Conservation (phyloP, 2,113 vertebrate species). For the Chloropsis cyanopogon region DNA sequence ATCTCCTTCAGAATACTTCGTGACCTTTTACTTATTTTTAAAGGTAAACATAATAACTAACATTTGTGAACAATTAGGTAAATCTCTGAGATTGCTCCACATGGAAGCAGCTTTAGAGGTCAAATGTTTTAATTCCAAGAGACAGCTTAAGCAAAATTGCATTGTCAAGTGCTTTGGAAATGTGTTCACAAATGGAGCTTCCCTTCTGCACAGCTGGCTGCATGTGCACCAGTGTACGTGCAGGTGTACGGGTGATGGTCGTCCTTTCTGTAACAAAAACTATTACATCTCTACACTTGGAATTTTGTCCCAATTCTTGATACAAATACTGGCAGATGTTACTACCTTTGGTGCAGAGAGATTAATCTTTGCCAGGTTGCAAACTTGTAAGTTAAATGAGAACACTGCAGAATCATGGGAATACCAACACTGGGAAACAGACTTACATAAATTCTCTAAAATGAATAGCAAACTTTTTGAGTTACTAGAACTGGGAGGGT, state of each 20-base stretch:
- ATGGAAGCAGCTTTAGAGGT: conserved; percentile 15
- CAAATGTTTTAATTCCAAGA: conserved; percentile 2
- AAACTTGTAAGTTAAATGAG: neutral
- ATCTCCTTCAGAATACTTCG: neutral
- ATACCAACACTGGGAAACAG: neutral
- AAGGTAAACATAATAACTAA: neutral
- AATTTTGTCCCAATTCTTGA: neutral
- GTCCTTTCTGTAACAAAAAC: neutral
- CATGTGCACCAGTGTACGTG: neutral
- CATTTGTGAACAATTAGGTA: neutral
- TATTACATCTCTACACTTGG: neutral
- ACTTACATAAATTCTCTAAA: conserved; percentile 13
- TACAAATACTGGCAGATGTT: neutral
- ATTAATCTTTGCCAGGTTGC: neutral
- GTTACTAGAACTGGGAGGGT: neutral
- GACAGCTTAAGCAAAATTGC: neutral
- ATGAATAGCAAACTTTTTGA: neutral
- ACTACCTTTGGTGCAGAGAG: neutral
- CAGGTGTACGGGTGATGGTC: neutral
- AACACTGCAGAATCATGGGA: neutral
- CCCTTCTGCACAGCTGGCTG: neutral
- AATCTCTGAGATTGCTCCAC: conserved; percentile 7
- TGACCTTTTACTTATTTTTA: neutral
- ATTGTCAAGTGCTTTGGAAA: conserved; percentile 21
- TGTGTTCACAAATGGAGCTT: neutral